These are phyloP conservation scores for Crocidura indochinensis DNA, from an alignment of 2,797 vertebrate species.

Conservation along the genomic window DNA sequence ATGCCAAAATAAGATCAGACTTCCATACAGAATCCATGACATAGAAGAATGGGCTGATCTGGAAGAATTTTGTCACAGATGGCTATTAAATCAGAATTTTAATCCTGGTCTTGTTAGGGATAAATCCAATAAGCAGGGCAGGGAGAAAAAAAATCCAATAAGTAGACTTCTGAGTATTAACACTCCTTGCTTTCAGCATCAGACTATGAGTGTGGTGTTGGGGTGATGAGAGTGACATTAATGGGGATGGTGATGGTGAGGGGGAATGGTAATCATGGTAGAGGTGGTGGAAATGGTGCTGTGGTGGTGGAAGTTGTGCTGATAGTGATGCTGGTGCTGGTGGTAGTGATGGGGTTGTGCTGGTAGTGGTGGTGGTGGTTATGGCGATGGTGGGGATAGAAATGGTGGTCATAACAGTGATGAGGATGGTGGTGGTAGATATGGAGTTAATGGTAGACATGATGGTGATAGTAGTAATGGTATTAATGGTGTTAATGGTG, in stretches of 20 bases:
- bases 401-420: not conserved
- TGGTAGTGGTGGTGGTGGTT: not conserved
- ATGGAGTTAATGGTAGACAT: accelerated
- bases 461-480: too few relatives aligned
- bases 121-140: not conserved
- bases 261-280: too few relatives aligned
- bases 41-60: slow-evolving; percentile 77
- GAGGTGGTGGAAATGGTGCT: too few relatives aligned
- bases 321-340: not conserved
- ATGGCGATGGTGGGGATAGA: accelerated
- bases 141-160: too few relatives aligned
- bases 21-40: slow-evolving; percentile 78
- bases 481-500: not conserved
- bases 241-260: too few relatives aligned
- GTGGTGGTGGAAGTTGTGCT: too few relatives aligned
- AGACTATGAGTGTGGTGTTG: too few relatives aligned
- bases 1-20: slow-evolving; percentile 67
- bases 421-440: not conserved
- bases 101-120: slow-evolving; percentile 73
- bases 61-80: slow-evolving; percentile 77
- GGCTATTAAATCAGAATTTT: slow-evolving; percentile 76
- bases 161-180: not conserved
- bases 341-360: accelerated
- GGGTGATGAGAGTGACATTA: too few relatives aligned
- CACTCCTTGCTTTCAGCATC: not conserved